Conservation (phyloP, 2,888 invertebrate genomes). For the Apeira syringaria region DNA sequence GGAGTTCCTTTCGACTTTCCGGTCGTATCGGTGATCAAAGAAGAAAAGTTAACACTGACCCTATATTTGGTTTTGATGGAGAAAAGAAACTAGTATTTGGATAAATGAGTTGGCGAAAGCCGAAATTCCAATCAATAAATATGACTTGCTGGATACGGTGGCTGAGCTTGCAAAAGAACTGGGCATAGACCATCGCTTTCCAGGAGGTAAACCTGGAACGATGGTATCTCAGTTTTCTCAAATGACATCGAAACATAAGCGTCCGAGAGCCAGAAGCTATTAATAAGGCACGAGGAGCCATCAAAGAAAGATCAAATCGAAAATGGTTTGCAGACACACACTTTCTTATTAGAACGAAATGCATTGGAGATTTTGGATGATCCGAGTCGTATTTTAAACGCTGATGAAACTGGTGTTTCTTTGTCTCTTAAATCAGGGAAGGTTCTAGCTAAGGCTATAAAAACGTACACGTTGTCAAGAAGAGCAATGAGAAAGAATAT, state of each 20-base stretch:
- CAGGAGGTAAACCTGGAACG: slow-evolving; percentile 28
- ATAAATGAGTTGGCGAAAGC: slow-evolving; percentile 37
- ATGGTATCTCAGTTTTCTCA: slow-evolving; percentile 41
- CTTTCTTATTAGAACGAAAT: too few species aligned
- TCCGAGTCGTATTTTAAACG: slow-evolving; percentile 23
- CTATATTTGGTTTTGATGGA: slow-evolving; percentile 27
- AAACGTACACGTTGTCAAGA: too few species aligned
- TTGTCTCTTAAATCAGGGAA: slow-evolving; percentile 19
- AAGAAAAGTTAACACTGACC: slow-evolving; percentile 28
- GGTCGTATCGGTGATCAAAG: slow-evolving; percentile 20
- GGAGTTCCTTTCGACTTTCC: too few species aligned
- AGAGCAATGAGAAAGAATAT: too few species aligned
- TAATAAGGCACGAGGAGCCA: slow-evolving; percentile 38
- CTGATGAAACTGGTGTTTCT: slow-evolving; percentile 26
- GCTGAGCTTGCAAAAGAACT: slow-evolving; percentile 29
- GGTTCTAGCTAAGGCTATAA: slow-evolving; percentile 25
- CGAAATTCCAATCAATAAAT: slow-evolving; percentile 41
- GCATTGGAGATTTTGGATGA: slow-evolving; percentile 3
- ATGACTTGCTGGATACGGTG: slow-evolving; percentile 37
- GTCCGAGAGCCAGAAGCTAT: slow-evolving; percentile 35
- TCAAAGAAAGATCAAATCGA: background rate
- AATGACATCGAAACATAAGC: slow-evolving; percentile 36
- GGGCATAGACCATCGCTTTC: slow-evolving; percentile 18
- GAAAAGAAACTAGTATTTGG: slow-evolving; percentile 39
- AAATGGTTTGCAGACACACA: too few species aligned